A percentile compares a stretch with the other conserved stretches of the same genome.
Conservation (phyloP, 1,140 invertebrate genomes). For the Agraylea sexmaculata region DNA sequence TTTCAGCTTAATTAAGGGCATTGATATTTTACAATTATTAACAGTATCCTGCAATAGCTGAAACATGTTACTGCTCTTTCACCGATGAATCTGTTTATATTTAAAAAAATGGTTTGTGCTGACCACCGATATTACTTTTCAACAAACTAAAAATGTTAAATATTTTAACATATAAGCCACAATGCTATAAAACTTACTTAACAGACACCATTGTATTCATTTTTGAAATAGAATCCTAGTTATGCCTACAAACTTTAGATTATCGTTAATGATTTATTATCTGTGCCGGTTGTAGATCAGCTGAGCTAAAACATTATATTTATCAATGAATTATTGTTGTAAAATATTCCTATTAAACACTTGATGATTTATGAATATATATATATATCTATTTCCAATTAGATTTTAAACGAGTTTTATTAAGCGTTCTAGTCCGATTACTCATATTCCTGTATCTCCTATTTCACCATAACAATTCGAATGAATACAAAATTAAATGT, state of each 20-base stretch:
- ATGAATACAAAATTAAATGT: too few species aligned
- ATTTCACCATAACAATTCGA: too few species aligned
- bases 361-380: constrained; percentile 23
- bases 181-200: not conserved
- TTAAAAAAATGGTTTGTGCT: not conserved
- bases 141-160: constrained; percentile 2
- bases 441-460: too few species aligned
- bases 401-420: too few species aligned
- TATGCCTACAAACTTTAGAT: constrained; percentile 21
- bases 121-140: not conserved
- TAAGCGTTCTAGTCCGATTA: too few species aligned
- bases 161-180: not conserved
- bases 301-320: constrained; percentile 14
- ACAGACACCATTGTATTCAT: constrained; percentile 10
- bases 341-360: constrained; percentile 23
- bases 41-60: not conserved
- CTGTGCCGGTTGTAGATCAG: constrained; percentile 13
- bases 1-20: too few species aligned
- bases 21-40: not conserved
- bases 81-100: constrained; percentile 4
- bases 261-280: constrained; percentile 11
- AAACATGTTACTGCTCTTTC: not conserved
- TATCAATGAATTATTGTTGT: constrained; percentile 20
- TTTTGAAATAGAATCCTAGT: constrained; percentile 19
- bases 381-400: constrained; percentile 23